These are phyloP conservation scores for Sclerodermus sp. DNA, from an alignment of 2,888 invertebrate genomes.

Conservation along the genomic window DNA sequence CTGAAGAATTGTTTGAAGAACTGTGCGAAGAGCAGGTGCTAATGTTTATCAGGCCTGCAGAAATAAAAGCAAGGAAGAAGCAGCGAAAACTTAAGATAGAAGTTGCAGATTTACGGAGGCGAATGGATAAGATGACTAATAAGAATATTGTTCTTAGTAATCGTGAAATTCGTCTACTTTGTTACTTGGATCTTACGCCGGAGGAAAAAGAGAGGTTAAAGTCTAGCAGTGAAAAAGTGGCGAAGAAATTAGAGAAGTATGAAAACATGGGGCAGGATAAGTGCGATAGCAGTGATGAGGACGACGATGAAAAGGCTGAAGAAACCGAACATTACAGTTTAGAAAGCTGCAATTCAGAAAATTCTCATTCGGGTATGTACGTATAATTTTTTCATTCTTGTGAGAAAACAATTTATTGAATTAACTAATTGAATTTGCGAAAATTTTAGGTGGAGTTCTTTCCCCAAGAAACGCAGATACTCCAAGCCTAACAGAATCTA, in stretches of 20 bases:
- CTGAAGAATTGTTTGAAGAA: slow-evolving; percentile 75
- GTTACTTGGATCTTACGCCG: slow-evolving; percentile 87
- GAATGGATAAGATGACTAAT: slow-evolving; percentile 74
- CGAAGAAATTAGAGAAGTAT: slow-evolving; percentile 87
- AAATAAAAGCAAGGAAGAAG: slow-evolving; percentile 84
- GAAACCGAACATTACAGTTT: slow-evolving; percentile 73
- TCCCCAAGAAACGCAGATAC: slow-evolving; percentile 79
- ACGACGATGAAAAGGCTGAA: slow-evolving; percentile 65
- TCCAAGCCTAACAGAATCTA: slow-evolving; percentile 82
- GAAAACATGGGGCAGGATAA: slow-evolving; percentile 77
- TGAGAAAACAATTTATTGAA: slow-evolving; percentile 1
- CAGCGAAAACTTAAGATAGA: slow-evolving; percentile 90
- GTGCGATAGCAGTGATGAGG: slow-evolving; percentile 73
- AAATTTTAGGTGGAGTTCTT: slow-evolving; percentile 61
- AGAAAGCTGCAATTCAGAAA: slow-evolving; percentile 79
- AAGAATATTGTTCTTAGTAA: slow-evolving; percentile 90
- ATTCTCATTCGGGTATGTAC: slow-evolving; percentile 61
- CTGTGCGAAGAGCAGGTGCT: slow-evolving; percentile 81
- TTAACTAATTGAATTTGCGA: too few species aligned
- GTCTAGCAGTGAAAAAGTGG: slow-evolving; percentile 79
- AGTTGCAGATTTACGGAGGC: slow-evolving; percentile 81
- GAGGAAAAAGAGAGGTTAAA: slow-evolving; percentile 91
- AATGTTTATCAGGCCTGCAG: slow-evolving; percentile 82
- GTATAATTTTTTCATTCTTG: slow-evolving; percentile 7
- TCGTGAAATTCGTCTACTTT: slow-evolving; percentile 83